These are phyloP conservation scores for Drosophila bocki DNA, from an alignment of 1,140 invertebrate genomes.

Conservation along the genomic window DNA sequence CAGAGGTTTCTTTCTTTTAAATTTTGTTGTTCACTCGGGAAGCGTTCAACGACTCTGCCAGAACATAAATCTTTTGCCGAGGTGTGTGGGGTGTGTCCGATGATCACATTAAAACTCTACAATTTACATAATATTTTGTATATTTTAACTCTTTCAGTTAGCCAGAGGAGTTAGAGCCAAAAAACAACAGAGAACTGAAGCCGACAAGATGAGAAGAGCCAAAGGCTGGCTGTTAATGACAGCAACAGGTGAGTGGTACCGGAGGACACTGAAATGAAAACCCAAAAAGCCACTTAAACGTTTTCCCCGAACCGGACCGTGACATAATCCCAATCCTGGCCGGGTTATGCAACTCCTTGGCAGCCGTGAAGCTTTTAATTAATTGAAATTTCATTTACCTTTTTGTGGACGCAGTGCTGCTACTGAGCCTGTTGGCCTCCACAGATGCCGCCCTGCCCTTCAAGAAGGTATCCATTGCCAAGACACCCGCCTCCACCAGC, in stretches of 20 bases:
- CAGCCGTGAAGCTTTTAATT: constrained; percentile 22
- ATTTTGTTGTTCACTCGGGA: constrained; percentile 9
- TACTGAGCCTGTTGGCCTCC: constrained; percentile 57
- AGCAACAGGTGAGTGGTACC: constrained; percentile 68
- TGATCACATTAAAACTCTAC: constrained; percentile 2
- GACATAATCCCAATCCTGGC: constrained; percentile 47
- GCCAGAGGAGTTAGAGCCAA: constrained; percentile 19
- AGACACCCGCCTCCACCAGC: constrained; percentile 66
- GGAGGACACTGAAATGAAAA: constrained; percentile 35
- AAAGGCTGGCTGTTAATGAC: constrained; percentile 75
- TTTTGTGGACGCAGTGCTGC: constrained; percentile 53
- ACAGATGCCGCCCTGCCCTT: constrained; percentile 75
- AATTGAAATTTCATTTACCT: constrained; percentile 19
- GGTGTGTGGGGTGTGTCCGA: constrained; percentile 26
- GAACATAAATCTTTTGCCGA: constrained; percentile 42
- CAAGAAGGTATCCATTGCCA: constrained; percentile 82
- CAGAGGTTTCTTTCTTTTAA: constrained; percentile 13
- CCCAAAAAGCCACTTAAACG: constrained; percentile 23
- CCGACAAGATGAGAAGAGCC: constrained; percentile 71
- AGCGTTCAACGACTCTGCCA: constrained; percentile 58
- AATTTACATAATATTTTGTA: constrained; percentile 51
- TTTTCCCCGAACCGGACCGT: constrained; percentile 16
- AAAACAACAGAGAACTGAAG: constrained; percentile 33
- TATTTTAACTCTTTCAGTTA: constrained; percentile 48
- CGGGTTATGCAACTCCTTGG: constrained; percentile 42